These are phyloP conservation scores for Fragum whitleyi DNA, from an alignment of 2,888 invertebrate species.

Conservation along the genomic window DNA sequence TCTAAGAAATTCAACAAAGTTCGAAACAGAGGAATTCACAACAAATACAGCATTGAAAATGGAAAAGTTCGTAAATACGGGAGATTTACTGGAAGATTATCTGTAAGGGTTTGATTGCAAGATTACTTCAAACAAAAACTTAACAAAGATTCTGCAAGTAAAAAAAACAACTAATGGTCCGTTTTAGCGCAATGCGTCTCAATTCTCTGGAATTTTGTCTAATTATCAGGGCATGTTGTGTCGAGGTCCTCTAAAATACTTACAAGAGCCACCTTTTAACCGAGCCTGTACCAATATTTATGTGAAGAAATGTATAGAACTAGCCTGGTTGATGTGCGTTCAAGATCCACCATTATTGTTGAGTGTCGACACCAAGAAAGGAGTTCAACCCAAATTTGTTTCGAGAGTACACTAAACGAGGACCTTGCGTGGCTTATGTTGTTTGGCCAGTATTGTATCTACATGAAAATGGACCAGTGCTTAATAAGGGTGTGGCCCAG, in stretches of 20 bases:
- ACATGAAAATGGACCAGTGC: neutral
- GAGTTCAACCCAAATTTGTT: neutral
- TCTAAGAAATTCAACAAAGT: no score
- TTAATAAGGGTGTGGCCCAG: neutral
- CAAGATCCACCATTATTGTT: constrained; percentile 5
- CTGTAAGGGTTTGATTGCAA: no score
- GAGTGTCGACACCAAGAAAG: neutral
- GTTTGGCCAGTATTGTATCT: constrained; percentile 3
- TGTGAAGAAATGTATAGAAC: neutral
- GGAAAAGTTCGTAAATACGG: no score
- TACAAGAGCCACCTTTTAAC: neutral
- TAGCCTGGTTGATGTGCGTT: constrained; percentile 22
- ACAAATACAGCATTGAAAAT: no score
- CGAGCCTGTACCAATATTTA: neutral
- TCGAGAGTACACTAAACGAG: constrained; percentile 7
- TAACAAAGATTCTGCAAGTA: no score
- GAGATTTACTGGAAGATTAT: no score
- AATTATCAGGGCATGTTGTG: neutral
- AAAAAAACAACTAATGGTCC: no score
- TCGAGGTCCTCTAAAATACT: neutral
- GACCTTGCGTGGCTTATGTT: neutral
- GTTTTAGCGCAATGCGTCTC: no score
- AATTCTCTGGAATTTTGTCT: no score
- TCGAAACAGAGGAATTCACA: no score
- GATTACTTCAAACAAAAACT: no score